Evolutionary conservation across 2,888 invertebrate genomes (phyloP), one percentile per base, ranked within the genome.

Genomic region (Cactoblastis cactorum): DNA sequence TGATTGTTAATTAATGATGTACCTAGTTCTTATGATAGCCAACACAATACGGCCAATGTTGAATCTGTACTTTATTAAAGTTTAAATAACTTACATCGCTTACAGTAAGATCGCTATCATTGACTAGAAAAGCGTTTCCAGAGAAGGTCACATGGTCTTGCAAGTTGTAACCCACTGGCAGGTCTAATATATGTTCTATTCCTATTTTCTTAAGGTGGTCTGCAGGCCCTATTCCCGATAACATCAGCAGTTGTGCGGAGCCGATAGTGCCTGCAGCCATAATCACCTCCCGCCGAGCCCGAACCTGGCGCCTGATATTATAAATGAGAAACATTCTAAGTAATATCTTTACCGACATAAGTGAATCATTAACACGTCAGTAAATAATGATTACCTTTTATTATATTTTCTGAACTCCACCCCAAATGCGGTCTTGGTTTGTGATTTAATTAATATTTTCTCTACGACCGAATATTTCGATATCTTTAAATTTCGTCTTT

Each of bases 231-330:
- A 97, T 85, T 9, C 97, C 97, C 0, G 96, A 96, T 11, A 97
- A 75, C 95, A 97, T 94, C 41, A 97, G 77, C 2, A 97, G 76
- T 71, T 97, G 97, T 0, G 97, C 96, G 1, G 96, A 95, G 59
- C 95, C 96, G 22, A 97, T 93, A 0, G 95, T 85, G 2, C 97
- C 97, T 0, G 96, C 96, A 5, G 94, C 92, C 22, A 97, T 77
- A 49, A 97, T 91, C 0, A 97, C 92, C 80, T 96, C 97, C 58
- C 93, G 95, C 11, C 86, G 91, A 1, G 95, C 95, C 3, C 77
- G 70, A 3, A 86, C 81, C 53, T 67, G 71, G 35, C 66, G 64
- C 49, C 89, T 89, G 66, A 34, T 33, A 18, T 22, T 8, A 46
- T 12, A 35, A 34, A 32, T 28, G 43, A 15, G 11, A 38, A 50